Percentiles rank a stretch among this genome's conserved stretches.
Evolutionary conservation across 23 tunicate species (phyloP).

Genomic region (Trididemnum clinides): DNA sequence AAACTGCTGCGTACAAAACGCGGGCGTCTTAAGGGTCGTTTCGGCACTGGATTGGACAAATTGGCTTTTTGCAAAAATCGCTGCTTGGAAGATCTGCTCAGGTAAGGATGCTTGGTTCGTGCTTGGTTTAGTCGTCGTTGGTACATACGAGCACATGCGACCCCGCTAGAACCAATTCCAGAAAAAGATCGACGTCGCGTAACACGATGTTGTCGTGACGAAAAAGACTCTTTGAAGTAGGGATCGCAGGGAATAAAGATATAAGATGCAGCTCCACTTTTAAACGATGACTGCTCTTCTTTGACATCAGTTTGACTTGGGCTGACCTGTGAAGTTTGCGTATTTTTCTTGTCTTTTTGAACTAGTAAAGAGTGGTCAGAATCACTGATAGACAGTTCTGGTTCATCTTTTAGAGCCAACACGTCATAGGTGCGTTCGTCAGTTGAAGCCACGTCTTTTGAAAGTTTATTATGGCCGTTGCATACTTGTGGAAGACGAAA

Average conservation of each 20-base stretch:
- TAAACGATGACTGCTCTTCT: neutral
- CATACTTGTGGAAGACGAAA: too few relatives aligned
- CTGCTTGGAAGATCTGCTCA: neutral
- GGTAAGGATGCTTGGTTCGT: neutral
- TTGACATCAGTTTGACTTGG: too few relatives aligned
- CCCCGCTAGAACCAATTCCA: conserved; percentile 23
- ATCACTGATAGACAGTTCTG: too few relatives aligned
- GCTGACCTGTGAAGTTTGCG: too few relatives aligned
- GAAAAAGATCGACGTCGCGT: conserved; percentile 53
- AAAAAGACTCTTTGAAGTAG: neutral
- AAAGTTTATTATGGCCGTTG: too few relatives aligned
- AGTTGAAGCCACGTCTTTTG: too few relatives aligned
- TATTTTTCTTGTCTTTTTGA: too few relatives aligned
- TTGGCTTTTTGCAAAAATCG: neutral
- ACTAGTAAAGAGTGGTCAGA: too few relatives aligned
- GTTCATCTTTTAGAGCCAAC: too few relatives aligned
- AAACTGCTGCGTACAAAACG: conserved; percentile 66
- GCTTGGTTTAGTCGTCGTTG: conserved; percentile 4
- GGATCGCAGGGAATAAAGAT: neutral
- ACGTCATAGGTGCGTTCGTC: too few relatives aligned
- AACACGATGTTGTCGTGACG: neutral
- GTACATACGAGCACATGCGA: conserved; percentile 34
- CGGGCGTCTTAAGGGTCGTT: conserved; percentile 25
- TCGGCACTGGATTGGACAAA: conserved; percentile 24
- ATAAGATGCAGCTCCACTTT: neutral